Base-by-base conservation (phyloP, 2,888 invertebrate genomes). In the Argyresthia goedartella region DNA sequence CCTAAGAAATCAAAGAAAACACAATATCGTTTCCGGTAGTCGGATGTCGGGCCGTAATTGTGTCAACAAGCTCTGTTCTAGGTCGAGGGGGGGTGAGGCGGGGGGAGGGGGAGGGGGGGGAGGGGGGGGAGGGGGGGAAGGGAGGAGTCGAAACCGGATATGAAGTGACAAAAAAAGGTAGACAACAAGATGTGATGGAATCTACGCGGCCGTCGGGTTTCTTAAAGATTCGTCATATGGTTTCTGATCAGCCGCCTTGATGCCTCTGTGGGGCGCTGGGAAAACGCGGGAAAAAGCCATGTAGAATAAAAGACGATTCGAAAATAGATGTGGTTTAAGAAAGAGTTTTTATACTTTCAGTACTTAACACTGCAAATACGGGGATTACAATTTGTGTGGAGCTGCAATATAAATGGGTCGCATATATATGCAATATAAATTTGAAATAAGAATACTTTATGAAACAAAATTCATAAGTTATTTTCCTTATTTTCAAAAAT, bases 151-250 rank as follows among this genome's bases (percentile, higher is more conserved):
- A 55, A 55, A 54, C 63, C 67, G 72, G 73, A 74, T 73, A 71
- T 71, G 69, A 67, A 69, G 68, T 70, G 70, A 72, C 76, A 75
- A 76, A 76, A 73, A 53, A 52, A 48, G 35, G 44, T 35, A 50
- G 42, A 34, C 39, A 43, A 14, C 46, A 46, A 49, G 58, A 42
- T 49, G 55, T 61, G 62, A 65, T 63, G 61, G 64, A 65, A 66
- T 65, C 58, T 58, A 52, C 54, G 49, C 51, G 45, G 49, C 44
- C 15, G 15, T 8, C 44, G 44, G 44, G 15, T 44, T 44, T 15
- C 44, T 8, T 11, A 9, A 44, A 44, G 14, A 44, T 44, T 15
- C 44, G 44, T 44, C 14, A 44, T 44, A 10, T 15, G 16, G 44
- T 44, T 44, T 44, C 15, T 10, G 44, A 16, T 14, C 15, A 44